Base-by-base conservation (phyloP, 2,113 vertebrate genomes). In the Sinocyclocheilus grahami region DNA sequence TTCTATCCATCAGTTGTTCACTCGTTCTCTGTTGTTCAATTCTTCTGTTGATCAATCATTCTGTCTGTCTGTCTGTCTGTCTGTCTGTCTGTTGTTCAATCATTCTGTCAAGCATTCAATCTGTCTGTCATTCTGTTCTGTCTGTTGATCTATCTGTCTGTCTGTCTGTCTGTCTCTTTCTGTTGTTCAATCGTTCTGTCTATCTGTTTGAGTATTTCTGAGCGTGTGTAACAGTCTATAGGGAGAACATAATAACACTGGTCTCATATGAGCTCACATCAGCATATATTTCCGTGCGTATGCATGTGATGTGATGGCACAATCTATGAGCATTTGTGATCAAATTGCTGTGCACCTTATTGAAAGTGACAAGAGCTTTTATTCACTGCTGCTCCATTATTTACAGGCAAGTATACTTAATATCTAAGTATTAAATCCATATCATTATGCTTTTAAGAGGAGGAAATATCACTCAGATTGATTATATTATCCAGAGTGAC, bases 351-450 rank as follows among this genome's bases (percentile, higher is more conserved):
- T 83, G 63, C 58, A 84, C 30, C 62, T 90, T 85, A 91, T 91
- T 90, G 82, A 87, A 87, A 81, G 82, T 85, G 90, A 91, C 87
- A 90, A 83, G 82, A 78, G 88, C 90, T 89, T 90, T 89, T 89
- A 87, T 89, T 88, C 85, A 86, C 71, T 76, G 78, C 75, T 71
- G 33, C 51, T 89, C 86, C 87, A 88, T 91, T 88, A 89, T 89
- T 88, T 87, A 91, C 88, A 82, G 78, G 77, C 85, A 82, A 84
- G 77, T 83, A 72, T 83, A 89, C 86, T 85, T 89, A 85, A 85
- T 86, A 83, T 87, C 85, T 86, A 88, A 85, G 84, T 85, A 86
- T 89, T 88, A 87, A 88, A 91, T 88, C 90, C 84, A 87, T 55
- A 62, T 87, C 30, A 84, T 82, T 85, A 87, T 79, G 69, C 58